These are phyloP conservation scores for Sarcophaga bullata DNA, from an alignment of 1,140 invertebrate genomes.

Conservation along the genomic window DNA sequence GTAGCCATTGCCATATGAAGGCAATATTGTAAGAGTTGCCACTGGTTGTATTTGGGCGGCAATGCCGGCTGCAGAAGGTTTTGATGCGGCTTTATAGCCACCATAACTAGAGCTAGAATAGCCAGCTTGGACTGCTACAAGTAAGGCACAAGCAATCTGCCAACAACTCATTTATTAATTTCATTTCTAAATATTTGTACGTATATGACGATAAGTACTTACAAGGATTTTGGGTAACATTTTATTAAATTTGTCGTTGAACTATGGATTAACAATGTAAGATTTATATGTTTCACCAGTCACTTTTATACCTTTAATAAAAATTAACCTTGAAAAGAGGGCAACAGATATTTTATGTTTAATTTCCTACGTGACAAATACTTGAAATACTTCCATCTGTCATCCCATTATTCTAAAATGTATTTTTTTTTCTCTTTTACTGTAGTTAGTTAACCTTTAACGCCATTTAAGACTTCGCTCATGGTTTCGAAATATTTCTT, in stretches of 20 bases:
- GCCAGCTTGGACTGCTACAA: conserved; percentile 50
- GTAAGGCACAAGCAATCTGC: conserved; percentile 52
- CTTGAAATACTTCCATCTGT: conserved; percentile 9
- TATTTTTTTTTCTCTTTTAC: neutral
- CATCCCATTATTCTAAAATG: neutral
- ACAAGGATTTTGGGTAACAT: conserved; percentile 40
- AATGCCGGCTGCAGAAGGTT: neutral
- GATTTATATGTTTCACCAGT: neutral
- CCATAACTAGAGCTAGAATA: conserved; percentile 49
- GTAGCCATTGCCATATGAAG: neutral
- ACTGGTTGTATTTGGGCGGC: conserved; percentile 30
- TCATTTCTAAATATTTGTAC: neutral
- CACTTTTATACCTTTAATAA: conserved; percentile 28
- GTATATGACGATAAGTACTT: neutral
- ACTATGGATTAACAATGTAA: neutral
- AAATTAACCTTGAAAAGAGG: neutral
- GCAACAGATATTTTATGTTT: neutral
- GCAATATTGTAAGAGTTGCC: conserved; percentile 44
- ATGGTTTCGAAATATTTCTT: neutral
- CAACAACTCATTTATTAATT: neutral
- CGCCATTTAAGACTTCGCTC: neutral
- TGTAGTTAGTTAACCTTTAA: neutral
- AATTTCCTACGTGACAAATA: conserved; percentile 33
- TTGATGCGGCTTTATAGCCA: neutral
- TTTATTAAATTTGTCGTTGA: neutral